Conservation (phyloP, 1,140 invertebrate species). For the Heliconius congener region DNA sequence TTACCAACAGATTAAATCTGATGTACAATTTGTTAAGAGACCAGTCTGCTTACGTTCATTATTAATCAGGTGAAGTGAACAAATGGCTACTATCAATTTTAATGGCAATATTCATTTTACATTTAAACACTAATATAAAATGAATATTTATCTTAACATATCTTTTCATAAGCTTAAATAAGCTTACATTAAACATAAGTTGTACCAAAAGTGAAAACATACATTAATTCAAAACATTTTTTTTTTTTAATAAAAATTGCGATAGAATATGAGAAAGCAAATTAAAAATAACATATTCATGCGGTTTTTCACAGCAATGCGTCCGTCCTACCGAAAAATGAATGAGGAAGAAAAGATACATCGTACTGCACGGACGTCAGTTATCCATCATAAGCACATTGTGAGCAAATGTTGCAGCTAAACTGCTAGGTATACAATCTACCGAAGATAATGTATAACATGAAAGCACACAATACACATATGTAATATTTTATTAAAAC, state of each 20-base stretch:
- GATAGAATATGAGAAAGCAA: neutral
- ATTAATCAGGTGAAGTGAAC: neutral
- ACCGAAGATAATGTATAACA: neutral
- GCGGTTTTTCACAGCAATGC: neutral
- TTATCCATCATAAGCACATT: constrained; percentile 4
- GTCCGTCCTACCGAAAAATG: neutral
- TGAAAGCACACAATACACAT: neutral
- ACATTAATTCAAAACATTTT: too few relatives aligned
- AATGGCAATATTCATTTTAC: neutral
- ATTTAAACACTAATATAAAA: neutral
- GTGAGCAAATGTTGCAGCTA: neutral
- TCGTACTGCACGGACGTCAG: neutral
- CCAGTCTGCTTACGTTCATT: constrained; percentile 8
- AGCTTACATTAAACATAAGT: too few relatives aligned
- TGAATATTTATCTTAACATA: neutral
- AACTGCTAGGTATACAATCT: neutral
- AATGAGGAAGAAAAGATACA: neutral
- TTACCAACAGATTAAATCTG: neutral
- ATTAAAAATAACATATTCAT: neutral
- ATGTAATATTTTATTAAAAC: neutral
- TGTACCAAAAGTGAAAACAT: too few relatives aligned
- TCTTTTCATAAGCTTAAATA: too few relatives aligned
- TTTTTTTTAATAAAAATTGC: too few relatives aligned
- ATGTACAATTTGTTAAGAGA: constrained; percentile 3
- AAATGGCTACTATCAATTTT: neutral